These are phyloP conservation scores for Orussus abietinus DNA, from an alignment of 1,140 invertebrate genomes.

Conservation along the genomic window DNA sequence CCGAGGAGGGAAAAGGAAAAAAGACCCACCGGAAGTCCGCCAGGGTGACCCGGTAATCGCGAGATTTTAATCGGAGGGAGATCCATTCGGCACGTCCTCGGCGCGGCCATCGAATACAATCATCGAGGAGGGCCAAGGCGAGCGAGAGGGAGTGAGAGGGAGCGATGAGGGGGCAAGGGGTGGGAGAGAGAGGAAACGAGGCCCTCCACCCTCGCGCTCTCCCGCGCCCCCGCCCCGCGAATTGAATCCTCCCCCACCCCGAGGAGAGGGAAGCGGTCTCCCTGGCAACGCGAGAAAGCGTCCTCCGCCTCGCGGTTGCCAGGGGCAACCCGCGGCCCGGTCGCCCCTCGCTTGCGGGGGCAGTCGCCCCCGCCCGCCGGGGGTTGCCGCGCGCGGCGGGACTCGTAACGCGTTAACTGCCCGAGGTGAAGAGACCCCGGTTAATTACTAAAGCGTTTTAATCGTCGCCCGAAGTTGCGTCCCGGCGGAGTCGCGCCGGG, in stretches of 20 bases:
- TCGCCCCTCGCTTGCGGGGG: no score
- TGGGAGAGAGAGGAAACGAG: conserved; percentile 5
- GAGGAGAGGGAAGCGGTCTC: conserved; percentile 29
- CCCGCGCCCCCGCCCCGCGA: conserved; percentile 1
- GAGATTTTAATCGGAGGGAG: no score
- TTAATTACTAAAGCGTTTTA: conserved; percentile 54
- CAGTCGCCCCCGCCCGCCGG: no score
- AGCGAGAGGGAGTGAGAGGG: conserved; percentile 2
- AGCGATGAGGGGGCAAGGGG: conserved; percentile 4
- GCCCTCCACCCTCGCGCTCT: neutral
- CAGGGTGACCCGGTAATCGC: no score
- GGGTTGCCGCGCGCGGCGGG: conserved; percentile 4
- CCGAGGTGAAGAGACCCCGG: conserved; percentile 45
- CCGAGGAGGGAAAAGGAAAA: no score
- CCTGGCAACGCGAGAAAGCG: conserved; percentile 39
- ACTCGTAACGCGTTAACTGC: conserved; percentile 39
- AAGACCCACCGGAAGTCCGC: no score
- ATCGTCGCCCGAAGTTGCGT: conserved; percentile 54
- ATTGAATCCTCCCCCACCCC: conserved; percentile 11
- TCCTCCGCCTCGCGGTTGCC: conserved; percentile 23
- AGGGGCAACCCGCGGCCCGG: conserved; percentile 28
- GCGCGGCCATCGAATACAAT: conserved; percentile 1
- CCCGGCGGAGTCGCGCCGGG: no score
- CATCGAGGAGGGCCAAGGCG: no score
- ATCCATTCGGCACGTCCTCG: no score